A percentile compares a stretch with the other conserved stretches of the same genome.
These are phyloP conservation scores for Ciconia maguari DNA, from an alignment of 2,113 vertebrate genomes.

Conservation along the genomic window DNA sequence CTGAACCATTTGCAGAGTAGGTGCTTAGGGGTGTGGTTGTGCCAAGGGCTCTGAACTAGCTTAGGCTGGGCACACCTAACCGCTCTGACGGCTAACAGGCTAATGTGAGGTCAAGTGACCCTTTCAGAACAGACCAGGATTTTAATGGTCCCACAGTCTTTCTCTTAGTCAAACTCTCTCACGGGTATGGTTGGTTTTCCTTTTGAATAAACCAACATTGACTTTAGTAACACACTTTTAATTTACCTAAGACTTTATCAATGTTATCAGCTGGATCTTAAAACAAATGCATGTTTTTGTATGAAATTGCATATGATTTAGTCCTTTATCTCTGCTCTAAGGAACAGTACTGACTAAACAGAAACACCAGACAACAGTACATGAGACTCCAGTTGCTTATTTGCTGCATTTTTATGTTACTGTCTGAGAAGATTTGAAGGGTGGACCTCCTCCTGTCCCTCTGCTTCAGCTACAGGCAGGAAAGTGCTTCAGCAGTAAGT, in stretches of 20 bases:
- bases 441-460: conserved; percentile 44
- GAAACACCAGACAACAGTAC: not conserved
- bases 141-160: not conserved
- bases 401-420: not conserved
- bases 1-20: not conserved
- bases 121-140: not conserved
- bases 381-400: not conserved
- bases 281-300: not conserved
- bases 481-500: conserved; percentile 64
- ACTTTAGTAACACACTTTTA: not conserved
- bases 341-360: conserved; percentile 37
- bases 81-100: fast-evolving
- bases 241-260: conserved; percentile 14
- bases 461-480: conserved; percentile 53
- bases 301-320: not conserved
- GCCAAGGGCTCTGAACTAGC: not conserved
- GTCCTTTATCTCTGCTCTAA: conserved; percentile 19
- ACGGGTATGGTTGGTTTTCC: not conserved
- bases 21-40: not conserved
- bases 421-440: conserved; percentile 36
- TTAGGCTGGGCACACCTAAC: not conserved
- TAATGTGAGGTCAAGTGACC: not conserved
- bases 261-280: conserved; percentile 3
- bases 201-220: not conserved
- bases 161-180: not conserved